Percentiles rank a stretch among this genome's conserved stretches.
Conservation (phyloP, 23 tunicate genomes). For the Clavelina lepadiformis region DNA sequence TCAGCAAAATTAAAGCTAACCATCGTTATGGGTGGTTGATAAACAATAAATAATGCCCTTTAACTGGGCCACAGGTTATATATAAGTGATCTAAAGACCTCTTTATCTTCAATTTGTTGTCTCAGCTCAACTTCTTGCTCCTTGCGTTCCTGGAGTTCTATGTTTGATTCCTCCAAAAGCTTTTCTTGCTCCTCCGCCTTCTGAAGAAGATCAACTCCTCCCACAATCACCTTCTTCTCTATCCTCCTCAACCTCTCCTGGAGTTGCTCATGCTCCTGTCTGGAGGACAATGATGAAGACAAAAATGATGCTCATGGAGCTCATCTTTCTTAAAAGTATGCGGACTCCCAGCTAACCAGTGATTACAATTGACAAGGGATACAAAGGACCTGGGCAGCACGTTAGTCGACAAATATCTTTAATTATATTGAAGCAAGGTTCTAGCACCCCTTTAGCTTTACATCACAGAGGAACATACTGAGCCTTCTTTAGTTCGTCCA, state of each 20-base stretch:
- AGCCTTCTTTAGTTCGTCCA: constrained; percentile 59
- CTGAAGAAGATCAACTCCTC: constrained; percentile 90
- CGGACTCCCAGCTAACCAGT: no score
- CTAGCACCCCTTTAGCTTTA: no score
- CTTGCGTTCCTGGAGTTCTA: constrained; percentile 67
- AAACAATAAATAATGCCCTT: no score
- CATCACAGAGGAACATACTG: constrained; percentile 39
- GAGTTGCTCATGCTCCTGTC: constrained; percentile 85
- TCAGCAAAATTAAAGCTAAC: no score
- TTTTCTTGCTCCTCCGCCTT: constrained; percentile 97
- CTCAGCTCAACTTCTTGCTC: constrained; percentile 68
- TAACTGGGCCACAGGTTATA: no score
- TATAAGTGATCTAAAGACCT: no score
- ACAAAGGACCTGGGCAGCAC: no score
- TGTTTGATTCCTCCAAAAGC: constrained; percentile 84
- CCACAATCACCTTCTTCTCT: constrained; percentile 85
- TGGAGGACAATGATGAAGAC: constrained; percentile 8
- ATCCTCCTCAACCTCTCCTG: constrained; percentile 63
- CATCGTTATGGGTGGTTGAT: no score
- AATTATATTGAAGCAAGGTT: no score
- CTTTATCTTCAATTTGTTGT: constrained; percentile 85
- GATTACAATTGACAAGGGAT: no score
- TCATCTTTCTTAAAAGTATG: no score
- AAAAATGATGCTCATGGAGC: neutral
- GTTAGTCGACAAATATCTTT: no score